Conservation (phyloP, 2,797 vertebrate genomes). For the Antrozous pallidus region DNA sequence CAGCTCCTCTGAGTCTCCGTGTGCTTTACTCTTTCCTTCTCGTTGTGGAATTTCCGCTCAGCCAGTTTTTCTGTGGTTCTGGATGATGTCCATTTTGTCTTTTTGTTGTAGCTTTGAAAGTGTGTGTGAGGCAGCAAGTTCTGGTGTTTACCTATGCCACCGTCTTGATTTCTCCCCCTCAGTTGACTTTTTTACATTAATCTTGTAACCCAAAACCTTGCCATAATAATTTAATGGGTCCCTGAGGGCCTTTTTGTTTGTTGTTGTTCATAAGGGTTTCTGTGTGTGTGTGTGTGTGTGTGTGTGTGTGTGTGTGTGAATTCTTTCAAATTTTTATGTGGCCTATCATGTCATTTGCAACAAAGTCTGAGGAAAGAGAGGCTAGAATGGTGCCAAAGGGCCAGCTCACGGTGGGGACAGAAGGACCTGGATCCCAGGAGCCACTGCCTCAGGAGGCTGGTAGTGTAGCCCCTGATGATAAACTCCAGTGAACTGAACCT, state of each 20-base stretch:
- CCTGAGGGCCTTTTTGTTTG: neutral
- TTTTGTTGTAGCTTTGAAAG: no score
- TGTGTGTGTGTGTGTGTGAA: neutral
- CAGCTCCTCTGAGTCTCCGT: no score
- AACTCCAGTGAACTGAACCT: slow-evolving; percentile 57
- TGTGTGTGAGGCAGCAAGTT: no score
- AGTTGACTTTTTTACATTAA: neutral
- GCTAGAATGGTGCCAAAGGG: neutral
- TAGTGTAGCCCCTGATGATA: neutral
- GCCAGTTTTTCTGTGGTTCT: no score
- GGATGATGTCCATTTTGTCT: no score
- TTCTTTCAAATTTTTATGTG: neutral
- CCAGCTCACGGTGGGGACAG: neutral
- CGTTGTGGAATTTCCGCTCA: no score
- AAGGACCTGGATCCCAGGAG: neutral
- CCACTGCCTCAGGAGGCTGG: neutral
- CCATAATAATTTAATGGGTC: neutral
- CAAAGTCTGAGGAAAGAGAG: neutral
- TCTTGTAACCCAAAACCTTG: neutral
- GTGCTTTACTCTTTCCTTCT: no score
- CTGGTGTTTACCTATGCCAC: no score
- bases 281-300: no score
- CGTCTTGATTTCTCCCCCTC: no score
- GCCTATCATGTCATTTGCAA: neutral
- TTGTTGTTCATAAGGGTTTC: no score